These are phyloP conservation scores for Thumatha senex DNA, from an alignment of 2,888 invertebrate genomes.

Conservation along the genomic window DNA sequence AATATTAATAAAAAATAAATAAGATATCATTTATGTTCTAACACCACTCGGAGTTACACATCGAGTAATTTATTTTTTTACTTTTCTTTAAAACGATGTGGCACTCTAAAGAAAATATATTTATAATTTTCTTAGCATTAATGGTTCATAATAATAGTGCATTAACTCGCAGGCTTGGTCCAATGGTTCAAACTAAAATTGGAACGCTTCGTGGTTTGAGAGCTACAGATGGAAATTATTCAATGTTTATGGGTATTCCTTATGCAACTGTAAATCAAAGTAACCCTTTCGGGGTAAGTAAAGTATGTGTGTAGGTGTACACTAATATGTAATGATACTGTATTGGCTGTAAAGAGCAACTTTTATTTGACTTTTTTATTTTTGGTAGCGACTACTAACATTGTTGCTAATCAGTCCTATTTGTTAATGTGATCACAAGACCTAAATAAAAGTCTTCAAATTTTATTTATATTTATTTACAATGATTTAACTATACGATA, in stretches of 20 bases:
- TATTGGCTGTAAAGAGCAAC: no score
- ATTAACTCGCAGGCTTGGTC: conserved; percentile 41
- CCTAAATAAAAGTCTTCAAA: no score
- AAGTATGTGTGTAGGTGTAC: not conserved
- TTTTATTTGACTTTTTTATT: no score
- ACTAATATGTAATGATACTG: no score
- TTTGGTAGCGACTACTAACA: no score
- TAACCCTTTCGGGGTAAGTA: conserved; percentile 64
- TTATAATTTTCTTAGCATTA: conserved; percentile 21
- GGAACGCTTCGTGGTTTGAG: conserved; percentile 53
- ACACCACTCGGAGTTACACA: not conserved
- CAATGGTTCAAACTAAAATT: conserved; percentile 50
- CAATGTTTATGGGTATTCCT: conserved; percentile 64
- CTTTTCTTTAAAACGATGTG: conserved; percentile 21
- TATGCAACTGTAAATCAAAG: conserved; percentile 49
- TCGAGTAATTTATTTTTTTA: no score
- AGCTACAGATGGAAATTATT: conserved; percentile 52
- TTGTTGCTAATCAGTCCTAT: no score
- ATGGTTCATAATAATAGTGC: conserved; percentile 26
- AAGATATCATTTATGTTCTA: not conserved
- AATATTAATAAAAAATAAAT: not conserved
- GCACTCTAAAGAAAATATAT: conserved; percentile 9
- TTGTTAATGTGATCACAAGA: no score
- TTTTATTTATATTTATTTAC: no score
- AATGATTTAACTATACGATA: no score